Evolutionary conservation across 2,888 invertebrate genomes (phyloP), one percentile per base, ranked within the genome.

Genomic region (Himalopsyche kuldschensis): DNA sequence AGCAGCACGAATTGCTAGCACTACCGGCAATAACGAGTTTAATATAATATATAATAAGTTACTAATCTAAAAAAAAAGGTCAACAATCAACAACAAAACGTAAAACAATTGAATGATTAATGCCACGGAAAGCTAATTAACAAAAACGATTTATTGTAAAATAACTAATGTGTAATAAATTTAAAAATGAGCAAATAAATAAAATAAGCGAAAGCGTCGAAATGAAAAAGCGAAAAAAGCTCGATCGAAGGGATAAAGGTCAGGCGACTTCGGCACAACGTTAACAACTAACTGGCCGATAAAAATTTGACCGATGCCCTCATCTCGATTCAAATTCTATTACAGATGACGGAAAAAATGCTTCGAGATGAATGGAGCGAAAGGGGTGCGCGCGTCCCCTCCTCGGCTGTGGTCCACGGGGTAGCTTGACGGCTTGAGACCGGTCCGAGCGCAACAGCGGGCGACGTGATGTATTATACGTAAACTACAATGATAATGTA

Each of bases 161-260:
- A 55, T 20, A 55, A 20, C 30, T 11, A 75, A 75, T 35, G 27
- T 27, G n/a, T 24, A 31, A 17, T 32, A 31, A 31, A 5, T 1
- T n/a, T 0, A 5, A 6, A 17, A 75, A 75, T n/a, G 20, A 6
- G 69, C 78, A 75, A 32, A 35, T 41, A 41, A 69, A 31, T 10
- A 4, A 17, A 78, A 78, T 17, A 78, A 77, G 77, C 76, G 76
- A 75, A 78, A 75, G 79, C 75, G 75, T 46, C 32, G 76, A 79
- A 78, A 84, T 79, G 81, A 75, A 76, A 79, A 81, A 81, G 80
- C 80, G 63, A 79, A 81, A 81, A 79, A 82, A 76, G 63, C 75
- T 79, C 24, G 27, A 41, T 17, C n/a, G 41, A 46, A 24, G 78
- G 78, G 63, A 30, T 27, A 79, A 77, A 84, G 84, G 84, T 84